A percentile compares a stretch with the other conserved stretches of the same genome.
phyloP scores from a whole-genome alignment of 2,113 vertebrate species.

The Oostethus manadensis region DNA sequence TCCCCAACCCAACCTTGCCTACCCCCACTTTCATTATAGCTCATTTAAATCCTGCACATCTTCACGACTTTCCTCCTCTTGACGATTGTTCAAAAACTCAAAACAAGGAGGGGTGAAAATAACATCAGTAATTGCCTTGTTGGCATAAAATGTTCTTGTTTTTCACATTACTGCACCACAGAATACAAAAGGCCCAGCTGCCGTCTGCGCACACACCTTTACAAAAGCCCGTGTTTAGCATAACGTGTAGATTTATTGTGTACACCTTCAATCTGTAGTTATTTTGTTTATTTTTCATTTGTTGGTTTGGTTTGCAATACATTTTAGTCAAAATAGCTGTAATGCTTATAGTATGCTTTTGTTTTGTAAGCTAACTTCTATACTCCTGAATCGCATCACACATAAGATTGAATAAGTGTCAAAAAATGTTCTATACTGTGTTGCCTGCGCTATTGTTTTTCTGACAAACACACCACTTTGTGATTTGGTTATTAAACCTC shows the following conservation, averaged over 20 bases:
- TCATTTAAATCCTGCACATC: constrained; percentile 15
- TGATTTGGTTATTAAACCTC: too few species aligned
- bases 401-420: too few species aligned
- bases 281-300: too few species aligned
- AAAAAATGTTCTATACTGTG: too few species aligned
- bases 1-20: background rate
- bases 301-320: too few species aligned
- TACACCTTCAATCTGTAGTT: too few species aligned
- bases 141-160: constrained; percentile 21
- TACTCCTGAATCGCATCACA: too few species aligned
- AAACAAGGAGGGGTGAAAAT: background rate
- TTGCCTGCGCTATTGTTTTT: too few species aligned
- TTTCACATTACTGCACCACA: background rate
- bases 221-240: constrained; percentile 5
- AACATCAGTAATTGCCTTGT: constrained; percentile 4
- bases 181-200: constrained; percentile 4
- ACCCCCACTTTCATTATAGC: background rate
- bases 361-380: too few species aligned
- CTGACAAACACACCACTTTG: too few species aligned
- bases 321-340: too few species aligned
- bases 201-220: background rate
- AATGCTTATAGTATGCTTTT: too few species aligned
- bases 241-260: background rate
- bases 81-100: background rate
- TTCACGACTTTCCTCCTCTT: background rate